A percentile compares a stretch with the other conserved stretches of the same genome.
phyloP scores from a whole-genome alignment of 2,113 vertebrate genomes.

The Lamprotornis superbus region DNA sequence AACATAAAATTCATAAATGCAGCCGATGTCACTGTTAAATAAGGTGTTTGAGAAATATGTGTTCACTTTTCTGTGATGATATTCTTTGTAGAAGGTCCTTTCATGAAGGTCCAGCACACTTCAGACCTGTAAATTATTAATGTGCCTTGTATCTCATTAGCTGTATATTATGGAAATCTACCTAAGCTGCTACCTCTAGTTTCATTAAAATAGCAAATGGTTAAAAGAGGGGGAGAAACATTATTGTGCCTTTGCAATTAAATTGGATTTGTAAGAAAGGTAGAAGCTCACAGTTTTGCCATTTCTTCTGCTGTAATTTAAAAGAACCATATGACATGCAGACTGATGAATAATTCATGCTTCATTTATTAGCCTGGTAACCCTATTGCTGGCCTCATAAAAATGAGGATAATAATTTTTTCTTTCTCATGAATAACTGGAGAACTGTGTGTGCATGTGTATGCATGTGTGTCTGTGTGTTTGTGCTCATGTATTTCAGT shows the following conservation, averaged over 20 bases:
- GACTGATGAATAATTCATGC: slow-evolving; percentile 69
- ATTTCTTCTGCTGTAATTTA: slow-evolving; percentile 60
- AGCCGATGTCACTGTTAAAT: not conserved
- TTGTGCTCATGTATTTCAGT: not conserved
- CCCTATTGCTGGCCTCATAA: slow-evolving; percentile 61
- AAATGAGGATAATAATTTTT: slow-evolving; percentile 57
- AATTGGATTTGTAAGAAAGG: slow-evolving; percentile 36
- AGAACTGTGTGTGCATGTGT: not conserved
- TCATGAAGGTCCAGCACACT: not conserved
- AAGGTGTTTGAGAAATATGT: not conserved
- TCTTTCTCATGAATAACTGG: not conserved
- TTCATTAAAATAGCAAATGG: slow-evolving; percentile 56
- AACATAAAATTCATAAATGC: not conserved
- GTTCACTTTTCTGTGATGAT: not conserved
- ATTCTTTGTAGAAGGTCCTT: not conserved
- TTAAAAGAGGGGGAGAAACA: slow-evolving; percentile 28
- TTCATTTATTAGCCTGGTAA: slow-evolving; percentile 73
- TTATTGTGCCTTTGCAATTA: slow-evolving; percentile 18
- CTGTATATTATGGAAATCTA: slow-evolving; percentile 40
- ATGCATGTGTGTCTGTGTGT: not conserved
- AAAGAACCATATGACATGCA: slow-evolving; percentile 40
- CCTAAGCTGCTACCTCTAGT: slow-evolving; percentile 21
- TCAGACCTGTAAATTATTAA: slow-evolving; percentile 64
- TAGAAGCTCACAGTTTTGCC: slow-evolving; percentile 10
- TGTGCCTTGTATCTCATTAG: slow-evolving; percentile 27